Percentiles rank a stretch among this genome's conserved stretches.
These are phyloP conservation scores for Drosophila kikkawai DNA, from an alignment of 1,140 invertebrate species.

Conservation along the genomic window DNA sequence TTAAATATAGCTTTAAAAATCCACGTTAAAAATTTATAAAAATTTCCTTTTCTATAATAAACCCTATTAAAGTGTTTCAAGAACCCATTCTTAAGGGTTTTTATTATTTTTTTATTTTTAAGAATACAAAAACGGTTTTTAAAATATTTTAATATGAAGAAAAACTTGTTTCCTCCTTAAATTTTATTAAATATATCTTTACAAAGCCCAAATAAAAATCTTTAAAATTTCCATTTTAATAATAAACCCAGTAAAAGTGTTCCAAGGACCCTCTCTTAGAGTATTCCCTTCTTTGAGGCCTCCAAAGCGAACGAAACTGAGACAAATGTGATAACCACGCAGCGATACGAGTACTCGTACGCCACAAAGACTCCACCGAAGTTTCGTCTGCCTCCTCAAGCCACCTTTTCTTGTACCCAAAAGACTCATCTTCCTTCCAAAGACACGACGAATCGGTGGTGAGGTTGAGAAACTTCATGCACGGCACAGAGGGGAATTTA, in stretches of 20 bases:
- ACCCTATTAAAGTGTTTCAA: too few species aligned
- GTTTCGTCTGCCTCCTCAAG: slow-evolving; percentile 1
- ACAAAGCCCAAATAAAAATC: neutral
- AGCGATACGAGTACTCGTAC: slow-evolving; percentile 67
- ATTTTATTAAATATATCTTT: neutral
- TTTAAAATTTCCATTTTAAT: neutral
- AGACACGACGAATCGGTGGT: slow-evolving; percentile 12
- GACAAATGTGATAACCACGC: slow-evolving; percentile 83
- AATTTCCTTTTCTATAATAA: neutral
- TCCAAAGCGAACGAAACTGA: slow-evolving; percentile 61
- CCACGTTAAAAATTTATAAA: too few species aligned
- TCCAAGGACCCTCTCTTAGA: neutral
- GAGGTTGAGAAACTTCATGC: slow-evolving; percentile 56
- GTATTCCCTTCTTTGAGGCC: slow-evolving; percentile 24
- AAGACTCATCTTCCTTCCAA: slow-evolving; percentile 13
- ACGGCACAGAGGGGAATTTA: slow-evolving; percentile 78
- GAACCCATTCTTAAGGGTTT: neutral
- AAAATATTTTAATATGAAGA: too few species aligned
- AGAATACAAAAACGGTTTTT: too few species aligned
- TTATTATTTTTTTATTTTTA: too few species aligned
- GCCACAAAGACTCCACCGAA: slow-evolving; percentile 50
- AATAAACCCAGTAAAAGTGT: neutral
- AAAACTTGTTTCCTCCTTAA: neutral
- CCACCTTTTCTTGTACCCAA: neutral
- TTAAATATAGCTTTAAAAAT: too few species aligned